Evolutionary conservation across 2,888 invertebrate species (phyloP).

Genomic region (Ectemnius continuus): DNA sequence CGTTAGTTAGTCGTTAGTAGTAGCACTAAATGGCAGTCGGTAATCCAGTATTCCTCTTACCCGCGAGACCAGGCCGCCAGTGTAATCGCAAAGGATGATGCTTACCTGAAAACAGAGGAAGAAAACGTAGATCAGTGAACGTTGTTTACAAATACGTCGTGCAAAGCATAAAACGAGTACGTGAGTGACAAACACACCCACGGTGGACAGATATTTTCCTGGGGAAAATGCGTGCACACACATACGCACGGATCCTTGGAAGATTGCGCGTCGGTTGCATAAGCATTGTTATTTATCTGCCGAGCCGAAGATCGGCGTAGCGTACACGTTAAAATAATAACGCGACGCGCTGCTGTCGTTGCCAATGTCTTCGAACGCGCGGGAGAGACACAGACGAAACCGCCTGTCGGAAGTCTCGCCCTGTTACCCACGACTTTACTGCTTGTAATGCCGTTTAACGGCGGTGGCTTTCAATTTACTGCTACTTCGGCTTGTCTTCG

Average conservation of each 20-base stretch:
- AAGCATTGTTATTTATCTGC: conserved; percentile 72
- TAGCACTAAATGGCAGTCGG: too few relatives aligned
- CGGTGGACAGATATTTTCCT: background rate
- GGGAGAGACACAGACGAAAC: conserved; percentile 28
- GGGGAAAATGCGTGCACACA: too few relatives aligned
- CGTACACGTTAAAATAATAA: conserved; percentile 72
- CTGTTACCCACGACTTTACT: conserved; percentile 45
- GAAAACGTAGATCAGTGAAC: background rate
- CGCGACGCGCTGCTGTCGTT: conserved; percentile 45
- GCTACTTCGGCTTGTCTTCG: conserved; percentile 2
- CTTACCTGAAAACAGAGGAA: conserved; percentile 43
- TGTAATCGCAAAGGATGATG: conserved; percentile 3
- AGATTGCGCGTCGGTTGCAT: conserved; percentile 60
- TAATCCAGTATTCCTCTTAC: too few relatives aligned
- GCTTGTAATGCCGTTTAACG: conserved; percentile 44
- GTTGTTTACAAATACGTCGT: background rate
- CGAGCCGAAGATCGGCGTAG: conserved; percentile 63
- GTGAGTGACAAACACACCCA: background rate
- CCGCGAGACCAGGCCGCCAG: too few relatives aligned
- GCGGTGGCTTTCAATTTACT: conserved; percentile 36
- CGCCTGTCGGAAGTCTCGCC: conserved; percentile 52
- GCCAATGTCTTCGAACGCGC: conserved; percentile 63
- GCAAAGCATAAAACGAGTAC: too few relatives aligned
- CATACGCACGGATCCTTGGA: conserved; percentile 44
- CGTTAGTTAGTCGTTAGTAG: too few relatives aligned